Percentiles rank a stretch among this genome's conserved stretches.
Conservation (phyloP, 2,113 vertebrate genomes). For the Tangachromis dhanisi region DNA sequence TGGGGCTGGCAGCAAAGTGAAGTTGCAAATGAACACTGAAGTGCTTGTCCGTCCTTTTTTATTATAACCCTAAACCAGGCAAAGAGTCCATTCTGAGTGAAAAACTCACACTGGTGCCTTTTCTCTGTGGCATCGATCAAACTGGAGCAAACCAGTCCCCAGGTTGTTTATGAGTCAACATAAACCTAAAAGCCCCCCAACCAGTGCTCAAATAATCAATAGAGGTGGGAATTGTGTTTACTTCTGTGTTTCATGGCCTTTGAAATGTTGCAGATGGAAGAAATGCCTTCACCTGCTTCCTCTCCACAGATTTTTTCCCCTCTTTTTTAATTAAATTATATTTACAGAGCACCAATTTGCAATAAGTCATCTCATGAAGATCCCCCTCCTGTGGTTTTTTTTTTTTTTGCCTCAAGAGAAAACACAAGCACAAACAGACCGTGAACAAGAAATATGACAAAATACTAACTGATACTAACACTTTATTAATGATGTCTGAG, state of each 20-base stretch:
- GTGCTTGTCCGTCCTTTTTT: neutral
- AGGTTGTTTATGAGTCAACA: constrained; percentile 52
- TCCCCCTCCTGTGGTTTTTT: no score
- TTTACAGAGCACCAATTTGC: neutral
- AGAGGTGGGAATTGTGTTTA: constrained; percentile 40
- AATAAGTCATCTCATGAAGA: neutral
- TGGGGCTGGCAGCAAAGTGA: neutral
- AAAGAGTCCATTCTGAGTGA: constrained; percentile 1
- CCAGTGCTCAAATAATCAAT: constrained; percentile 48
- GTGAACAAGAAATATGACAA: neutral
- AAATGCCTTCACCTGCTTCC: neutral
- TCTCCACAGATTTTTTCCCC: accelerated
- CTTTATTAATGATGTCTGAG: neutral
- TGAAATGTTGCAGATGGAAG: constrained; percentile 10
- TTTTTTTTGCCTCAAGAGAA: neutral
- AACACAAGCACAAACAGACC: neutral
- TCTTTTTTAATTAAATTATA: neutral
- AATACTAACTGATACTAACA: neutral
- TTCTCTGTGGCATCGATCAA: constrained; percentile 39
- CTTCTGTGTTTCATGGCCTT: constrained; percentile 27
- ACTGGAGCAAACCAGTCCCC: constrained; percentile 5
- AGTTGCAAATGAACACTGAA: constrained; percentile 12
- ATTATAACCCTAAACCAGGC: constrained; percentile 4
- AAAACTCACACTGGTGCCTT: neutral
- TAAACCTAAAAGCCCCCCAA: constrained; percentile 38